Evolutionary conservation across 1,140 invertebrate species (phyloP).

Genomic region (Apis florea): DNA sequence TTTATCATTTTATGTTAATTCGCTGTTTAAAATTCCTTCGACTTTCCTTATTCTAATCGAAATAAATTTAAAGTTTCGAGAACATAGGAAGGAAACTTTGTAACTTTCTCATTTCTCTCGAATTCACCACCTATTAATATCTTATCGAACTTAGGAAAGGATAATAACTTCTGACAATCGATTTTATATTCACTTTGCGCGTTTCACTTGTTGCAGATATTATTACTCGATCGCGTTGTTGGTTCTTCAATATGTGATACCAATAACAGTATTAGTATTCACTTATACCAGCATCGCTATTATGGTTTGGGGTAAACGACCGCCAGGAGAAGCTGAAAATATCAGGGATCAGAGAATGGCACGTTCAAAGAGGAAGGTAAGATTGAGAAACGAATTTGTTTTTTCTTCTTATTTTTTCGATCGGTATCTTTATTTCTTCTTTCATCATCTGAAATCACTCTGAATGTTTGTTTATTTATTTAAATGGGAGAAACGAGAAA

Average conservation of each 20-base stretch:
- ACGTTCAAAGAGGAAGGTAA: conserved; percentile 93
- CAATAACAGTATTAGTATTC: conserved; percentile 90
- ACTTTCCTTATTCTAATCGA: neutral
- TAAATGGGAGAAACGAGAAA: too few species aligned
- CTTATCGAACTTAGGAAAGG: neutral
- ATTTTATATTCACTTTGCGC: too few species aligned
- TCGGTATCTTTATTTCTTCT: too few species aligned
- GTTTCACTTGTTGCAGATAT: conserved; percentile 72
- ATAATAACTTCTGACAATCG: neutral
- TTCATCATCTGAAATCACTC: too few species aligned
- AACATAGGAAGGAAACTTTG: fast-evolving
- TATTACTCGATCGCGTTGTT: conserved; percentile 90
- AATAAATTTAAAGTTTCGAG: neutral
- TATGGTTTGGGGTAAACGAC: conserved; percentile 93
- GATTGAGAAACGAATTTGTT: neutral
- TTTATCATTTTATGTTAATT: too few species aligned
- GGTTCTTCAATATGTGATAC: conserved; percentile 92
- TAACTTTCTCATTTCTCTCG: neutral
- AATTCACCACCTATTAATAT: neutral
- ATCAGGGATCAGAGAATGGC: conserved; percentile 90
- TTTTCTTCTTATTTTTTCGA: too few species aligned
- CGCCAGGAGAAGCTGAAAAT: conserved; percentile 92
- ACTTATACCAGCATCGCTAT: conserved; percentile 93
- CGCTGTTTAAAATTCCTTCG: neutral
- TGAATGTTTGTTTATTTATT: too few species aligned